A percentile compares a stretch with the other conserved stretches of the same genome.
Evolutionary conservation across 2,113 vertebrate genomes (phyloP).

Genomic region (Clupea harengus): DNA sequence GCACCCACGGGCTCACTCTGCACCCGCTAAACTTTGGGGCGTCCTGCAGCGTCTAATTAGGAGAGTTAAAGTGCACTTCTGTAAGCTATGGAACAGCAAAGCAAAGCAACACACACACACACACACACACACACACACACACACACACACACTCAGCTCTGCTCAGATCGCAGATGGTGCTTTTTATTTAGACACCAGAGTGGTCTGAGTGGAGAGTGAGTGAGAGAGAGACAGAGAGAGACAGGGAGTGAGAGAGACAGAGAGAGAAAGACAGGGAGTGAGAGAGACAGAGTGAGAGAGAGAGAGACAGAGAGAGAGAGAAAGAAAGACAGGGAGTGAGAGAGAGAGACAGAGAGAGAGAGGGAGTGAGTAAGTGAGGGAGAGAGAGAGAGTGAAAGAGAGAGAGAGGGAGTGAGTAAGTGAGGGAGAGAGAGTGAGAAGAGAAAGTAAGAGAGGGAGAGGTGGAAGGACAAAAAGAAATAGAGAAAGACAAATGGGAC

Average conservation of each 20-base stretch:
- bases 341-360: neutral
- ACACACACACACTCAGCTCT: neutral
- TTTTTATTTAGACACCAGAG: constrained; percentile 49
- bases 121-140: neutral
- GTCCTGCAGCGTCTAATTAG: constrained; percentile 39
- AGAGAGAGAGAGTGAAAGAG: neutral
- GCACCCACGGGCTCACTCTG: constrained; percentile 11
- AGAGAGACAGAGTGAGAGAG: neutral
- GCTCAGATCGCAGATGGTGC: constrained; percentile 44
- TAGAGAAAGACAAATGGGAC: neutral
- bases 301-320: neutral
- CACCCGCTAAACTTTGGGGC: constrained; percentile 35
- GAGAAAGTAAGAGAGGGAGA: neutral
- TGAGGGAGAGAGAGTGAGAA: neutral
- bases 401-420: neutral
- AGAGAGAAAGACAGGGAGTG: neutral
- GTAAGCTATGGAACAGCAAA: neutral
- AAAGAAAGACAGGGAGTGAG: neutral
- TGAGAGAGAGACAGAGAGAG: neutral
- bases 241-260: neutral
- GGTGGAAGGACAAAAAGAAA: neutral
- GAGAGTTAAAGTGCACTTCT: constrained; percentile 38
- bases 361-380: neutral
- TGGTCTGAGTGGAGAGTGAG: constrained; percentile 23
- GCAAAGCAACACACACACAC: neutral